Evolutionary conservation across 1,140 invertebrate species (phyloP).

Genomic region (Pteromalus puparum): DNA sequence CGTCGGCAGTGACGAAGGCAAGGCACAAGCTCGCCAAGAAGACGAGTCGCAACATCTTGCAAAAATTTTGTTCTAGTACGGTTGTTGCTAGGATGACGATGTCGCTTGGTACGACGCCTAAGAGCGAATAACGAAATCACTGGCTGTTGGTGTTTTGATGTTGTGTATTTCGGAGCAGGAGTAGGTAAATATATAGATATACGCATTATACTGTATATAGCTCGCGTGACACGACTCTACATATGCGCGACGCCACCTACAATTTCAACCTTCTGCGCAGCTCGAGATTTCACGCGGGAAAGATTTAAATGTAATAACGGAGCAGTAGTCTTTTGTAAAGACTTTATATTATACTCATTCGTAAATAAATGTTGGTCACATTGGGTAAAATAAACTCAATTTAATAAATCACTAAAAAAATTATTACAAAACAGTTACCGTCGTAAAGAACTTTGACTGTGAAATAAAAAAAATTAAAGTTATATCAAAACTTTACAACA

Average conservation of each 20-base stretch:
- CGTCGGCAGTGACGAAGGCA: conserved; percentile 25
- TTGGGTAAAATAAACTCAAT: no score
- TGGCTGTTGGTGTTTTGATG: not conserved
- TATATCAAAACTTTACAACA: no score
- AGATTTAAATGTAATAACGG: not conserved
- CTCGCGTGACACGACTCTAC: not conserved
- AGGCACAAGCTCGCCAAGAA: conserved; percentile 35
- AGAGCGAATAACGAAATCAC: not conserved
- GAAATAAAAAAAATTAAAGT: no score
- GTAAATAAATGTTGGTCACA: no score
- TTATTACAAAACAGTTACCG: no score
- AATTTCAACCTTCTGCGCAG: no score
- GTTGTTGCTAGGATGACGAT: not conserved
- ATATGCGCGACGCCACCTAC: not conserved
- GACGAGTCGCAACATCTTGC: conserved; percentile 40
- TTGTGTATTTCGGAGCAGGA: not conserved
- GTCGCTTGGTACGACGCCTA: not conserved
- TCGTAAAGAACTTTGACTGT: no score
- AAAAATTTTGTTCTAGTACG: not conserved
- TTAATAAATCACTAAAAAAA: no score
- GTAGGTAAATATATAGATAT: no score
- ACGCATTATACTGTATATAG: no score
- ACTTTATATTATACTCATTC: no score
- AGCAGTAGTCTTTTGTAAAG: no score
- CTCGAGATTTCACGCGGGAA: not conserved